A percentile compares a stretch with the other conserved stretches of the same genome.
These are phyloP conservation scores for Gambusia yucatana DNA, from an alignment of 2,797 vertebrate genomes.

Conservation along the genomic window DNA sequence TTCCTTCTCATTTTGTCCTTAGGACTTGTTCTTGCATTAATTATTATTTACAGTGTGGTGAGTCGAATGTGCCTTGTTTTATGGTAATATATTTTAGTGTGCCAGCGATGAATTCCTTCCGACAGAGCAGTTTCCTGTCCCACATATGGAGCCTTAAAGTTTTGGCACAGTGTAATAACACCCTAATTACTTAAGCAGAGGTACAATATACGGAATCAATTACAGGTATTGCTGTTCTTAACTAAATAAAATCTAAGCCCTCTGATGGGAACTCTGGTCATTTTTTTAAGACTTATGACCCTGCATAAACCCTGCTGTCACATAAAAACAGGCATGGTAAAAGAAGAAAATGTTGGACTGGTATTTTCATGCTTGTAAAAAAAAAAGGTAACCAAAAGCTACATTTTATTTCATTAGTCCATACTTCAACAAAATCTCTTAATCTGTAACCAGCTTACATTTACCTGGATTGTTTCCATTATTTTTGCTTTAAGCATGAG, in stretches of 20 bases:
- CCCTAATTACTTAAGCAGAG: neutral
- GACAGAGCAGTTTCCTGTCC: neutral
- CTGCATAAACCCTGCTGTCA: neutral
- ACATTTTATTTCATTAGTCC: neutral
- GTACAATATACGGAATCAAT: neutral
- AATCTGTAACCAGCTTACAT: neutral
- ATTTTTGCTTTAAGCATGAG: neutral
- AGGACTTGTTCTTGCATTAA: neutral
- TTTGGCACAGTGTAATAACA: neutral
- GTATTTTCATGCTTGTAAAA: neutral
- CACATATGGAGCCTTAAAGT: neutral
- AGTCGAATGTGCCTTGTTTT: neutral
- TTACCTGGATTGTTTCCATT: neutral
- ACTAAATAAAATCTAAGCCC: neutral
- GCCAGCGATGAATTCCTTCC: neutral
- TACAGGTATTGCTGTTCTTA: neutral
- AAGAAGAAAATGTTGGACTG: neutral
- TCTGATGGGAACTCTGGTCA: neutral
- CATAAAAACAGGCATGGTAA: neutral
- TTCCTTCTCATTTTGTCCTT: neutral
- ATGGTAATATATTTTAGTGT: neutral
- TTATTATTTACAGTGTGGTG: neutral
- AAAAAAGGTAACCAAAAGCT: neutral
- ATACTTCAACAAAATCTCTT: neutral
- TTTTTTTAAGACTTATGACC: neutral